Evolutionary conservation across 2,888 invertebrate genomes (phyloP), one percentile per base, ranked within the genome.

Genomic region (Sphecodes monilicornis): DNA sequence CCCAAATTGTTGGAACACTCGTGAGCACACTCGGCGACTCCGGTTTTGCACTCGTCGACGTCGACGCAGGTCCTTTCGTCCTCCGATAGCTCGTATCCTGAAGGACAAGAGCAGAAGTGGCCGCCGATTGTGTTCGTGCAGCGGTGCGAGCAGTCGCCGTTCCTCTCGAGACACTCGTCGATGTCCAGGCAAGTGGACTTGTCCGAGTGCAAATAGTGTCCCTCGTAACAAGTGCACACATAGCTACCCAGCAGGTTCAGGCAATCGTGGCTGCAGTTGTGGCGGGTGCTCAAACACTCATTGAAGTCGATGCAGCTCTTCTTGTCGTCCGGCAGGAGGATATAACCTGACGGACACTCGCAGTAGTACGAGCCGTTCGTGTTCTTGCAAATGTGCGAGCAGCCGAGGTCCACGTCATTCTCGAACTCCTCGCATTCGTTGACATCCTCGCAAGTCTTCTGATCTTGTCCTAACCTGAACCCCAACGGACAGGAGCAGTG

Each of bases 401-500:
- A 94, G 4, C 92, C 93, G 6, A 94, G 93, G 5, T 93, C 92
- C 1, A 94, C 92, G 83, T 93, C 94, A 57, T 94, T 94, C 74
- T 93, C 93, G 26, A 93, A 91, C 66, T 93, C 93, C 64, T 93
- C 92, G 78, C 94, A 94, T 78, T 94, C 94, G 86, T 94, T 91
- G 8, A 95, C 87, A 80, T 95, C 95, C 73, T 93, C 92, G 89
- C 95, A 95, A 18, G 92, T 93, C 43, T 93, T 80, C 95, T 94
- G 82, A 94, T 95, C 78, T 39, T 93, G 92, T 16, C 88, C 91
- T 54, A 96, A 88, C 60, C 95, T 94, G 80, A 95, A 95, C 1
- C 96, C 96, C 46, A 94, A 89, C 0, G 96, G 95, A 89, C 97
- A 97, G 0, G 95, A 93, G 90, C 97, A 97, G 41, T 93, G 94